Conservation (phyloP, 2,113 vertebrate genomes). For the Antechinus flavipes region DNA sequence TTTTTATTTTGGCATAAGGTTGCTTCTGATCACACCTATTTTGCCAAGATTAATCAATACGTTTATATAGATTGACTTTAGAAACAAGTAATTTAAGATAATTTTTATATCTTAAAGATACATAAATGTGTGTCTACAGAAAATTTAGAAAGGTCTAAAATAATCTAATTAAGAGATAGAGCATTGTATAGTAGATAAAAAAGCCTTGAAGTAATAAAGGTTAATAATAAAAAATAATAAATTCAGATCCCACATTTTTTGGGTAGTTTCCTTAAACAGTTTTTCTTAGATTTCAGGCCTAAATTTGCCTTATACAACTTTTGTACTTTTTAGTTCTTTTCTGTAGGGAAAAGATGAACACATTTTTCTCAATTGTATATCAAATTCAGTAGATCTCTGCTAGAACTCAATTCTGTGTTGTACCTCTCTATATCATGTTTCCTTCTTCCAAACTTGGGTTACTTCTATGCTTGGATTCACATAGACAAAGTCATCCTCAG, state of each 20-base stretch:
- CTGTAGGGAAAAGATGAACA: background rate
- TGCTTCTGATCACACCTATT: background rate
- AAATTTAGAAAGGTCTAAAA: background rate
- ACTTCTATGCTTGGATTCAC: background rate
- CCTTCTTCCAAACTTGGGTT: background rate
- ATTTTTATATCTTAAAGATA: background rate
- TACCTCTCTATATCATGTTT: background rate
- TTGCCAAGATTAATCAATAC: background rate
- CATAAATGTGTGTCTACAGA: background rate
- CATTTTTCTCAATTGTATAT: background rate
- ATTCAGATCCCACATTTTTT: background rate
- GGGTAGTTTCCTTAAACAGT: background rate
- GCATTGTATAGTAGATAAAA: background rate
- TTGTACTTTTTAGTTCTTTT: background rate
- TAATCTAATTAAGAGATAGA: background rate
- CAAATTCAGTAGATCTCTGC: background rate
- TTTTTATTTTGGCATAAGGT: background rate
- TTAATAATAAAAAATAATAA: too few relatives aligned
- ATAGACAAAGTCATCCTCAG: background rate
- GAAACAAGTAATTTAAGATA: background rate
- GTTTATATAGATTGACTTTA: background rate
- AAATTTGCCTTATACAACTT: background rate
- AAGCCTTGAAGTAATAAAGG: background rate
- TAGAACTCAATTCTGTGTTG: background rate
- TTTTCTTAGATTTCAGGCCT: background rate